Base-by-base conservation (phyloP, 2,797 vertebrate species). In the Chaetophractus vellerosus region DNA sequence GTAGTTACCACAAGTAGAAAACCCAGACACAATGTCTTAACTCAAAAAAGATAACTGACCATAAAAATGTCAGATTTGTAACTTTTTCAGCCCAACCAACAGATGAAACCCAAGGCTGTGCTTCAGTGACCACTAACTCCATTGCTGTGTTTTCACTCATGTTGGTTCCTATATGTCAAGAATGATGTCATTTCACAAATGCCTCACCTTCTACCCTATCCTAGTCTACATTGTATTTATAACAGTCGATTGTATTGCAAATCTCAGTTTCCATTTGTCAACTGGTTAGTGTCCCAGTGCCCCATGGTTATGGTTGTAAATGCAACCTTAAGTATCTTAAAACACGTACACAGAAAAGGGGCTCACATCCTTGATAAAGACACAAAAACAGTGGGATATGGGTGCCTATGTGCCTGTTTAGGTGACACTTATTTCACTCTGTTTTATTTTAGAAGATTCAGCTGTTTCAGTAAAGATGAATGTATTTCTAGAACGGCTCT, bases 161-260 rank as follows among this genome's bases (percentile, higher is more conserved):
- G 2, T 15, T 69, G n/a, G 33, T 74, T 23, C 12, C 28, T 0
- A 0, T 11, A 16, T 6, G 3, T 45, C 36, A 89, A 91, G 31
- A 48, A 33, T 1, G 14, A 26, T 19, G 8, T 8, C 36, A 38
- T 41, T n/a, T 63, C 52, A 16, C 23, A 18, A 45, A 21, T 6
- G 36, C 15, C 1, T 63, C 23, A 24, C 9, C 78, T 50, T 57
- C 66, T 48, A 57, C 28, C 28, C 38, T 55, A 90, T 97, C 96
- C 95, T 96, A 85, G 93, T 92, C 95, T 52, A 16, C 33, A 9
- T 12, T 36, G 28, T 69, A 74, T 57, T 48, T n/a, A 6, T 26
- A 81, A 50, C n/a, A 14, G 26, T 23, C 48, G 61, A 59, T 50
- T 9, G 1, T 21, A 45, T 19, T n/a, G 28, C 1, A 15, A 6